Evolutionary conservation across 2,113 vertebrate genomes (phyloP).

Genomic region (Ginglymostoma cirratum): DNA sequence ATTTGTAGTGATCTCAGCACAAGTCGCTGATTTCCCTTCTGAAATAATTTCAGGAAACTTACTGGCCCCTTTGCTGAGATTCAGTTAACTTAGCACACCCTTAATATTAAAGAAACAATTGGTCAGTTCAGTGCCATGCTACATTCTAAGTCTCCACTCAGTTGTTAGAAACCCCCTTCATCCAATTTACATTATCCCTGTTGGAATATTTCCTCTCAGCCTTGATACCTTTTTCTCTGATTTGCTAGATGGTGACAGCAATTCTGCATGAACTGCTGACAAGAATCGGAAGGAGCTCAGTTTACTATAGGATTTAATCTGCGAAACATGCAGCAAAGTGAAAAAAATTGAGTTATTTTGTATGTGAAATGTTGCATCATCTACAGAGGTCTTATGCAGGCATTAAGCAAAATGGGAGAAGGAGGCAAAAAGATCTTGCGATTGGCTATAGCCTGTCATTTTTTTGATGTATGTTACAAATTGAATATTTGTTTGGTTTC

Average conservation of each 20-base stretch:
- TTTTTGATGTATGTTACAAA: not conserved
- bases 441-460: not conserved
- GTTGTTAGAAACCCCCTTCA: not conserved
- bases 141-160: not conserved
- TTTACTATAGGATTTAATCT: not conserved
- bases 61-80: not conserved
- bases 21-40: not conserved
- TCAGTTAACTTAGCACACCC: not conserved
- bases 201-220: not conserved
- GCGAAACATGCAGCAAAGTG: not conserved
- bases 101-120: not conserved
- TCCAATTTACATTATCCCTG: not conserved
- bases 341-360: not conserved
- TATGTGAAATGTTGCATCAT: not conserved
- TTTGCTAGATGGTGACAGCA: not conserved
- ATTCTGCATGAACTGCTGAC: not conserved
- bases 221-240: not conserved
- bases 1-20: not conserved
- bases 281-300: not conserved
- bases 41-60: not conserved
- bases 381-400: not conserved
- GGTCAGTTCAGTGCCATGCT: not conserved
- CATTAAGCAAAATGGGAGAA: not conserved
- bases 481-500: conserved; percentile 18
- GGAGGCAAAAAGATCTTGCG: not conserved